These are phyloP conservation scores for Flabesymbios commensalis DNA, from an alignment of 2,888 invertebrate species.

Conservation along the genomic window DNA sequence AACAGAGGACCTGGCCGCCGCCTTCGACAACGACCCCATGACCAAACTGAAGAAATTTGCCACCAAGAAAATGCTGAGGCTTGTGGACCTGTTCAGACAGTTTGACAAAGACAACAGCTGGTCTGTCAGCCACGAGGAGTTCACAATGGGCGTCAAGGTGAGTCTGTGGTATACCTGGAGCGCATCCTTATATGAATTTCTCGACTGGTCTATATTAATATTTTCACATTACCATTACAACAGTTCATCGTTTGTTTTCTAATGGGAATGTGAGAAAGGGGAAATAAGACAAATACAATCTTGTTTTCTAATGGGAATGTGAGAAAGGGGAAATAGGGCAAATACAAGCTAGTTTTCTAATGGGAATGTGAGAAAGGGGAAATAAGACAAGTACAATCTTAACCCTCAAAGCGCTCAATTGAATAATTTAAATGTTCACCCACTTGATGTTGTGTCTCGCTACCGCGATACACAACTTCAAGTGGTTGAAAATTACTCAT, in stretches of 20 bases:
- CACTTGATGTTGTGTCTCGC: too few relatives aligned
- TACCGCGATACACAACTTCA: too few relatives aligned
- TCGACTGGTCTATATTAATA: neutral
- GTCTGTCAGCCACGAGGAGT: conserved; percentile 45
- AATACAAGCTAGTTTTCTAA: too few relatives aligned
- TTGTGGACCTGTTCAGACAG: conserved; percentile 53
- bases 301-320: too few relatives aligned
- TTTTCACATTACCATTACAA: neutral
- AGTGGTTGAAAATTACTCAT: too few relatives aligned
- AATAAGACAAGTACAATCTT: too few relatives aligned
- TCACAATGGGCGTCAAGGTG: conserved; percentile 46
- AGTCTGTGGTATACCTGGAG: neutral
- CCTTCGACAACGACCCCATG: conserved; percentile 47
- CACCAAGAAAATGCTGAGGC: conserved; percentile 42
- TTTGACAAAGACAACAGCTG: conserved; percentile 53
- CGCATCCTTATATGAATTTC: neutral
- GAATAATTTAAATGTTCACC: too few relatives aligned
- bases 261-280: too few relatives aligned
- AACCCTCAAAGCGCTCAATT: too few relatives aligned
- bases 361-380: too few relatives aligned
- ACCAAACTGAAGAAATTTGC: conserved; percentile 45
- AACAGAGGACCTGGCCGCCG: conserved; percentile 3
- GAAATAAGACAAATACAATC: too few relatives aligned
- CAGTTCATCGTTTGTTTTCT: neutral
- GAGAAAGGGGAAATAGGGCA: too few relatives aligned